Evolutionary conservation across 1,140 invertebrate species (phyloP).

Genomic region (Ruditapes philippinarum): DNA sequence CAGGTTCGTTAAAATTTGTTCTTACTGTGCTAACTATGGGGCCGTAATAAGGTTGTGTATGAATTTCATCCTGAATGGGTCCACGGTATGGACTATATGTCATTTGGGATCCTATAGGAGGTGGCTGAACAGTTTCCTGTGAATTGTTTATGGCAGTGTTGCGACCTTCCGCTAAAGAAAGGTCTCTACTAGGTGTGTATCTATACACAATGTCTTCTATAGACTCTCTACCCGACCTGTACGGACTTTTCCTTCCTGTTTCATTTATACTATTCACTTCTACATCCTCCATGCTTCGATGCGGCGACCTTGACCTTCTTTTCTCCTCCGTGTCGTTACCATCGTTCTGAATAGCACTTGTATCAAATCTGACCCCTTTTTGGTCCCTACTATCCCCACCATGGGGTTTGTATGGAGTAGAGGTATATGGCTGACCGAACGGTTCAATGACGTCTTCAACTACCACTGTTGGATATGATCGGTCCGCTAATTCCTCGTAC

Average conservation of each 20-base stretch:
- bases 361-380: conserved; percentile 46
- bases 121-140: background rate
- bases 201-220: conserved; percentile 43
- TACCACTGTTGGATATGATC: conserved; percentile 39
- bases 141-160: background rate
- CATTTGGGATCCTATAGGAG: conserved; percentile 46
- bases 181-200: conserved; percentile 5
- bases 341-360: background rate
- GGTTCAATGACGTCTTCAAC: conserved; percentile 56
- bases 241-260: background rate
- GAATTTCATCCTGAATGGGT: conserved; percentile 62
- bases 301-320: conserved; percentile 54
- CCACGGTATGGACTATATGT: conserved; percentile 60
- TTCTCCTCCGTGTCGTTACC: conserved; percentile 5
- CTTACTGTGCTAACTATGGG: conserved; percentile 57
- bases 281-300: background rate
- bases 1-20: conserved; percentile 49
- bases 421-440: conserved; percentile 27
- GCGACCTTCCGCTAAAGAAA: background rate
- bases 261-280: conserved; percentile 25
- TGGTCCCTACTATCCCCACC: conserved; percentile 17
- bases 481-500: conserved; percentile 51
- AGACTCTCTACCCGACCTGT: background rate
- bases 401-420: conserved; percentile 45
- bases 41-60: conserved; percentile 59